These are phyloP conservation scores for Drosophila macrospina DNA, from an alignment of 2,888 invertebrate species.

Conservation along the genomic window DNA sequence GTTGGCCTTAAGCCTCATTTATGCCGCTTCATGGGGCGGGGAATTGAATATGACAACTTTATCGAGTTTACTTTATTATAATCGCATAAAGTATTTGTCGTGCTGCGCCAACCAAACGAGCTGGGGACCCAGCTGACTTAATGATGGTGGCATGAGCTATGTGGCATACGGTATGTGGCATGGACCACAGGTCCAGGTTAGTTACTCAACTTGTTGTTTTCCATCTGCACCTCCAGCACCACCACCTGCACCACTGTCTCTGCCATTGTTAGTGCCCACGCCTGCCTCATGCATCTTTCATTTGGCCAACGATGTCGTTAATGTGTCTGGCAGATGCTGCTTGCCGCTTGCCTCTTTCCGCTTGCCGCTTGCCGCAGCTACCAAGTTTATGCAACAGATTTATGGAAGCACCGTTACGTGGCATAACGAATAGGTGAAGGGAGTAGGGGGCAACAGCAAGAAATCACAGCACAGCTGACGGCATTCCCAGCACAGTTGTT, in stretches of 20 bases:
- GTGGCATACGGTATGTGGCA: constrained; percentile 3
- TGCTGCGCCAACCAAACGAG: constrained; percentile 55
- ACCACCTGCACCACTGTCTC: too few species aligned
- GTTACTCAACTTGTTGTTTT: constrained; percentile 5
- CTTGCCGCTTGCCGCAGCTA: constrained; percentile 28
- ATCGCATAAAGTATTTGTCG: constrained; percentile 76
- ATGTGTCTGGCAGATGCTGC: constrained; percentile 56
- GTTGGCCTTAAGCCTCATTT: constrained; percentile 68
- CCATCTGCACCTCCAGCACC: too few species aligned
- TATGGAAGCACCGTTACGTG: constrained; percentile 67
- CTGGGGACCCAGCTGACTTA: constrained; percentile 1
- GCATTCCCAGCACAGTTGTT: constrained; percentile 49
- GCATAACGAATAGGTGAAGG: constrained; percentile 42
- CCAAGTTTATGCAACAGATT: constrained; percentile 77
- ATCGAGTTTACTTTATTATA: constrained; percentile 81
- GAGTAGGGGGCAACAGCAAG: not conserved
- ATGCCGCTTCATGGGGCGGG: constrained; percentile 63
- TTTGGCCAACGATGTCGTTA: constrained; percentile 58
- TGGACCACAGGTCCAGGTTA: constrained; percentile 16
- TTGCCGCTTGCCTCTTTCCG: too few species aligned
- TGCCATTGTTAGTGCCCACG: constrained; percentile 51
- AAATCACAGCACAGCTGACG: constrained; percentile 44
- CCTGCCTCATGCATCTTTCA: constrained; percentile 76
- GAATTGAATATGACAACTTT: constrained; percentile 81
- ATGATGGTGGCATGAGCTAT: constrained; percentile 18